Evolutionary conservation across 2,113 vertebrate species (phyloP).

Genomic region (Ammodytes marinus): DNA sequence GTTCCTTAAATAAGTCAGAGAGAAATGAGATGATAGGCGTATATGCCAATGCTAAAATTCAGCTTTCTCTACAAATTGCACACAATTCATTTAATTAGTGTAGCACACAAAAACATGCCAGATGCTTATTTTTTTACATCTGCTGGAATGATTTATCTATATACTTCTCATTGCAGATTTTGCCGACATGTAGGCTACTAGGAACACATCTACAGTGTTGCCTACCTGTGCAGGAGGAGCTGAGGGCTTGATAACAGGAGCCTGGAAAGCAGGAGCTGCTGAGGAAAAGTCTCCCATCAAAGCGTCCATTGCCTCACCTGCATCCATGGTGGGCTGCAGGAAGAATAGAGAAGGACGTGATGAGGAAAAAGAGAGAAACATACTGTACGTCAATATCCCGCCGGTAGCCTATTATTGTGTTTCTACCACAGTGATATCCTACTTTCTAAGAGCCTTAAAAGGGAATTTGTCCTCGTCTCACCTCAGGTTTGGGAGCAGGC

Average conservation of each 20-base stretch:
- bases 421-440: no score
- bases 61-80: no score
- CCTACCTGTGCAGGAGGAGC: conserved; percentile 66
- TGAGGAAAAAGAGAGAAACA: not conserved
- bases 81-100: no score
- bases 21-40: no score
- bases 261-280: conserved; percentile 66
- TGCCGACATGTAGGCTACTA: not conserved
- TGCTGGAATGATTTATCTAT: not conserved
- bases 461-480: conserved; percentile 32
- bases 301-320: conserved; percentile 78
- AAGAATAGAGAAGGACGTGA: not conserved
- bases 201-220: not conserved
- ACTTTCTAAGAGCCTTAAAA: not conserved
- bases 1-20: no score
- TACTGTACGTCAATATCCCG: no score
- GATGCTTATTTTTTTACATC: not conserved
- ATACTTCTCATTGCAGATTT: not conserved
- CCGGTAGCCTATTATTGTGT: no score
- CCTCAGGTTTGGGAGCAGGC: conserved; percentile 75
- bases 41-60: no score
- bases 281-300: conserved; percentile 78
- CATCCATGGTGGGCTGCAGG: conserved; percentile 73
- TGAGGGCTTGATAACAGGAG: no score
- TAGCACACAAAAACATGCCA: not conserved